Percentiles rank a stretch among this genome's conserved stretches.
These are phyloP conservation scores for Endotricha flammealis DNA, from an alignment of 2,888 invertebrate species.

Conservation along the genomic window DNA sequence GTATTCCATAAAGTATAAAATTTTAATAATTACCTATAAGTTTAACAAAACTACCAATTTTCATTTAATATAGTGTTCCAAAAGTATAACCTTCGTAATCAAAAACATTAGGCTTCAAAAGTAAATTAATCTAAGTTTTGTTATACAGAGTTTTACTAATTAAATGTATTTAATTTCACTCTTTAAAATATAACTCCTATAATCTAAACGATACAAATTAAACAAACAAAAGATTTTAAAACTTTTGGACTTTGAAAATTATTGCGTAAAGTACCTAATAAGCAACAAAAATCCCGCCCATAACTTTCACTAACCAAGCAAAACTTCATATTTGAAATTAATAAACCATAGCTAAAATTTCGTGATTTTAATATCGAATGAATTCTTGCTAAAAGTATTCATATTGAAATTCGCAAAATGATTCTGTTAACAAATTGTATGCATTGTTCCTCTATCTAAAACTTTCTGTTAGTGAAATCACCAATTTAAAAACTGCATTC, in stretches of 20 bases:
- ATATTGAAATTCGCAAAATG: slow-evolving; percentile 1
- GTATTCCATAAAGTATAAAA: no score
- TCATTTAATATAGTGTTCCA: no score
- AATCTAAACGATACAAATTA: neutral
- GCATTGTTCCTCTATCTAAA: neutral
- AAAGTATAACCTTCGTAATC: no score
- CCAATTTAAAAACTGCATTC: neutral
- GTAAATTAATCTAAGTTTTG: no score
- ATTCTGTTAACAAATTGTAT: neutral
- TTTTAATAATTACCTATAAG: no score
- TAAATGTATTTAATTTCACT: no score
- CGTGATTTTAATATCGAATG: neutral
- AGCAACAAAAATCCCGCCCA: neutral
- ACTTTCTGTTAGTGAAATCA: neutral
- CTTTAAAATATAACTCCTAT: no score
- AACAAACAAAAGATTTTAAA: neutral
- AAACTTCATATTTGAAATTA: neutral
- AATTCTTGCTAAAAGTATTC: slow-evolving; percentile 1
- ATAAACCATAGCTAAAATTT: neutral
- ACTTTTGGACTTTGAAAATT: neutral
- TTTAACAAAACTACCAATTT: no score
- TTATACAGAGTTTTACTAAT: no score
- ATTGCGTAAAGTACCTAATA: neutral
- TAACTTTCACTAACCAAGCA: neutral
- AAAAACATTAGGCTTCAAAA: no score